Percentiles rank a stretch among this genome's conserved stretches.
phyloP scores from a whole-genome alignment of 2,797 vertebrate species.

The Naso thynnoides region DNA sequence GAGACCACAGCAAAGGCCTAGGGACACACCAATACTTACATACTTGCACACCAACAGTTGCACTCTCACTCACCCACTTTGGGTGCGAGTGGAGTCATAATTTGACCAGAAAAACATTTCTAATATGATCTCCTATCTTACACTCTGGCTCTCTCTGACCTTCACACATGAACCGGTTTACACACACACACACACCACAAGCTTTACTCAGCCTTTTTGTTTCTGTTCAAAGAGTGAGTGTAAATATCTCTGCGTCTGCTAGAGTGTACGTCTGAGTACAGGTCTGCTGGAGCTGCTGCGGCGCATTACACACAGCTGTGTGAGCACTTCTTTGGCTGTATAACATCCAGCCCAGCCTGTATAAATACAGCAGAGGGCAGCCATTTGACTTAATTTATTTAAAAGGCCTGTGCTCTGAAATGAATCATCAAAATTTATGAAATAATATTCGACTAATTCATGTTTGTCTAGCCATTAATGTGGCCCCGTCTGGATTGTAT shows the following conservation, averaged over 20 bases:
- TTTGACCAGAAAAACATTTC: slow-evolving; percentile 38
- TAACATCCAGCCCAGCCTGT: slow-evolving; percentile 52
- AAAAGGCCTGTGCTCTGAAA: slow-evolving; percentile 66
- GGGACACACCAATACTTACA: slow-evolving; percentile 74
- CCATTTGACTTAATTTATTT: slow-evolving; percentile 73
- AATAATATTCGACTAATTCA: slow-evolving; percentile 69
- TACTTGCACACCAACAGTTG: slow-evolving; percentile 56
- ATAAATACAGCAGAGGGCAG: slow-evolving; percentile 63
- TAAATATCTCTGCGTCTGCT: slow-evolving; percentile 22
- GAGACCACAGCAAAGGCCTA: slow-evolving; percentile 80
- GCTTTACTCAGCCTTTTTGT: no score
- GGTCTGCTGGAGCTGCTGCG: slow-evolving; percentile 41
- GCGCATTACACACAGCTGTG: slow-evolving; percentile 58
- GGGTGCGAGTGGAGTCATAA: slow-evolving; percentile 32
- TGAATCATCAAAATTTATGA: slow-evolving; percentile 74
- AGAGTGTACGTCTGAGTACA: slow-evolving; percentile 43
- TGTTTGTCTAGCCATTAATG: slow-evolving; percentile 73
- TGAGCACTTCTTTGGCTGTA: slow-evolving; percentile 53
- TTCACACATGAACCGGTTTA: no score
- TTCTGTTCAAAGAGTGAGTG: no score
- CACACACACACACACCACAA: no score
- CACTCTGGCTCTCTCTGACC: slow-evolving; percentile 1
- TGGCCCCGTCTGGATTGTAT: slow-evolving; percentile 60
- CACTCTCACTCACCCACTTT: slow-evolving; percentile 43
- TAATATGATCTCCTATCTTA: slow-evolving; percentile 29